Percentiles rank a stretch among this genome's conserved stretches.
Conservation (phyloP, 2,797 vertebrate genomes). For the Picus viridis region DNA sequence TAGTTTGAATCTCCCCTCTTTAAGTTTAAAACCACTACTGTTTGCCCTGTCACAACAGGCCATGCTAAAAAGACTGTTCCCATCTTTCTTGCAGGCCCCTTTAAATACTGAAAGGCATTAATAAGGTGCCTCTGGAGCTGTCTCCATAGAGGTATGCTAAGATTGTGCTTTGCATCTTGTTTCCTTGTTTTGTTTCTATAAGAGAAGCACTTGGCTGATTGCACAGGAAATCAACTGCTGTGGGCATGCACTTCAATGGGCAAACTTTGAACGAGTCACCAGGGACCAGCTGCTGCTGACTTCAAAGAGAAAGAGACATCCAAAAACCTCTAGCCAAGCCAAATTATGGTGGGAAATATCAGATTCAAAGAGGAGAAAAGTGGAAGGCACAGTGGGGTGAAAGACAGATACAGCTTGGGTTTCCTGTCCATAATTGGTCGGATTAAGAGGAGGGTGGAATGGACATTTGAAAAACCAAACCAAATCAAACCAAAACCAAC, state of each 20-base stretch:
- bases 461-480: not conserved
- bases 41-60: too few relatives aligned
- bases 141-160: not conserved
- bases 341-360: constrained; percentile 27
- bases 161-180: not conserved
- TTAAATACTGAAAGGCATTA: too few relatives aligned
- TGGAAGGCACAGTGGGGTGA: not conserved
- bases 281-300: constrained; percentile 28
- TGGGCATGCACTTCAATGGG: constrained; percentile 31
- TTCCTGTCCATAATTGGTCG: not conserved
- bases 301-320: constrained; percentile 42
- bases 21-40: too few relatives aligned
- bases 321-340: not conserved
- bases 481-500: not conserved
- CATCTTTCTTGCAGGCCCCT: too few relatives aligned
- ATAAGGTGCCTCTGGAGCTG: too few relatives aligned
- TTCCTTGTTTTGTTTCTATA: constrained; percentile 52
- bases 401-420: not conserved
- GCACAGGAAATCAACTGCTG: not conserved
- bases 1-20: too few relatives aligned
- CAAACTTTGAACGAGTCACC: not conserved
- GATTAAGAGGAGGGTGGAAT: not conserved
- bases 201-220: not conserved
- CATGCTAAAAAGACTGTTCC: too few relatives aligned
- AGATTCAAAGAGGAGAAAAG: constrained; percentile 22